Evolutionary conservation across 2,113 vertebrate species (phyloP).

Genomic region (Calyptomena viridis): DNA sequence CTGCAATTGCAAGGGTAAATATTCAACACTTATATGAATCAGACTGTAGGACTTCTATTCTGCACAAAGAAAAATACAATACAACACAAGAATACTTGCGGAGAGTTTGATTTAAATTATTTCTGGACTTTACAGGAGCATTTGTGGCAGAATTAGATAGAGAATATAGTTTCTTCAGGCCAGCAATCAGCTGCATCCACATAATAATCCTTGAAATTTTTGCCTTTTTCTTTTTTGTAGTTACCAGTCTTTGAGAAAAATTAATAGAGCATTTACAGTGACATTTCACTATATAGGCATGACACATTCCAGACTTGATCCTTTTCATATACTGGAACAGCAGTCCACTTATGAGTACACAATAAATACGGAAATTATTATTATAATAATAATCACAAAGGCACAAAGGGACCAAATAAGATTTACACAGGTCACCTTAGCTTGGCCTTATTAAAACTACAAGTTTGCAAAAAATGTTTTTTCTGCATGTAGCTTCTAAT

Average conservation of each 20-base stretch:
- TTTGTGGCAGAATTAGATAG: not conserved
- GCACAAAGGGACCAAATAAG: not conserved
- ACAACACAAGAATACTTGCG: not conserved
- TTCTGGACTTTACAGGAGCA: not conserved
- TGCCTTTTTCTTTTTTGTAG: not conserved
- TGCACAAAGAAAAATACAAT: constrained; percentile 1
- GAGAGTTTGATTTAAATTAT: not conserved
- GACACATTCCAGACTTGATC: not conserved
- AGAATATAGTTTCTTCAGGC: not conserved
- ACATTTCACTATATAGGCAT: not conserved
- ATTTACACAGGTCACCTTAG: not conserved
- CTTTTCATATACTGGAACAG: not conserved
- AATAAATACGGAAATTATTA: not conserved
- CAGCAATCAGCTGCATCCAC: not conserved
- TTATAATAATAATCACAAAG: not conserved
- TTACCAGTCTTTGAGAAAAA: not conserved
- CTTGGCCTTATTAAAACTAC: not conserved
- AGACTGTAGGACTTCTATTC: not conserved
- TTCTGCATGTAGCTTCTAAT: not conserved
- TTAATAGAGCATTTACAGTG: not conserved
- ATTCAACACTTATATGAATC: not conserved
- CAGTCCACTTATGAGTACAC: not conserved
- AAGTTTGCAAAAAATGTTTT: not conserved
- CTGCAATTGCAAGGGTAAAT: constrained; percentile 1
- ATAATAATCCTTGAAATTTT: not conserved